A percentile compares a stretch with the other conserved stretches of the same genome.
Evolutionary conservation across 2,888 invertebrate genomes (phyloP).

Genomic region (Drosophila meridionalis): DNA sequence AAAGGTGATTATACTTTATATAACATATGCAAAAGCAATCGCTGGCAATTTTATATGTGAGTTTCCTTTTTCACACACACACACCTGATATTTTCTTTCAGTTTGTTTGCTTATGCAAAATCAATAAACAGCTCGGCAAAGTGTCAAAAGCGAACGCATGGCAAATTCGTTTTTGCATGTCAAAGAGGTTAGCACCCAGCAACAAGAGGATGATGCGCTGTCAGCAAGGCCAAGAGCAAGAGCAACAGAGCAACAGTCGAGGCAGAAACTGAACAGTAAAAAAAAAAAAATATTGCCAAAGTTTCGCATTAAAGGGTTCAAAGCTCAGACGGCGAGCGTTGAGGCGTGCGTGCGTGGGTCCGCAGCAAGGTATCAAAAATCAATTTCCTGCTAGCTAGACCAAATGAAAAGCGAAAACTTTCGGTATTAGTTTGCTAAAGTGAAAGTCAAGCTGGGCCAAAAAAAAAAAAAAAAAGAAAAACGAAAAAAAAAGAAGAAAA

Average conservation of each 20-base stretch:
- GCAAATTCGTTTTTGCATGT: constrained; percentile 54
- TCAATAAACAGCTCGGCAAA: constrained; percentile 56
- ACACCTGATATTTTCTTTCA: not conserved
- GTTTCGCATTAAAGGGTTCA: constrained; percentile 37
- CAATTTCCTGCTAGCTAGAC: constrained; percentile 70
- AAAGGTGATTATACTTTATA: constrained; percentile 39
- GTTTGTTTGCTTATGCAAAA: constrained; percentile 61
- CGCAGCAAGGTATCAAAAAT: constrained; percentile 65
- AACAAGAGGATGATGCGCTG: constrained; percentile 41
- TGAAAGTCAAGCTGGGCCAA: constrained; percentile 64
- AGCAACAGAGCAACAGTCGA: constrained; percentile 10
- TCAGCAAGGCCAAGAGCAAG: constrained; percentile 16
- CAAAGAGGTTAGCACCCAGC: constrained; percentile 72
- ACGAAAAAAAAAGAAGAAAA: constrained; percentile 5
- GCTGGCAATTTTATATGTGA: constrained; percentile 44
- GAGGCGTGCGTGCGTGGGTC: not conserved
- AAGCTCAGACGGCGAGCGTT: constrained; percentile 18
- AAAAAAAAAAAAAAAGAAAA: not conserved
- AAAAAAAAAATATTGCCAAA: constrained; percentile 38
- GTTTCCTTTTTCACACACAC: constrained; percentile 46
- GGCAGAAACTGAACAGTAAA: not conserved
- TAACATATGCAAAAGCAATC: constrained; percentile 47
- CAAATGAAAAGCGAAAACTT: constrained; percentile 68
- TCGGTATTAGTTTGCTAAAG: constrained; percentile 70
- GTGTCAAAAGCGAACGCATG: constrained; percentile 38